phyloP scores from a whole-genome alignment of 2,113 vertebrate species.

The Benitochromis conjunctus region DNA sequence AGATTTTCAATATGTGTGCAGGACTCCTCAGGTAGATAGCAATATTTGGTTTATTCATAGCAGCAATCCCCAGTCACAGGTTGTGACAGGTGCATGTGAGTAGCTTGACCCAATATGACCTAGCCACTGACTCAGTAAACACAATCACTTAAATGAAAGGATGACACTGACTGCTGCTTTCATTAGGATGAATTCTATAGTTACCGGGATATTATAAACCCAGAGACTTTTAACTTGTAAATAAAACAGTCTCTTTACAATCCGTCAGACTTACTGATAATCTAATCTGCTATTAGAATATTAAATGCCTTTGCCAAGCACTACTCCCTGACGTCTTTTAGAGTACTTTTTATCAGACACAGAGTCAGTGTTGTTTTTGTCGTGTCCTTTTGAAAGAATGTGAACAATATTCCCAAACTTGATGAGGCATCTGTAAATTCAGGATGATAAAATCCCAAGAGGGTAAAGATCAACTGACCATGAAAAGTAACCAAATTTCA shows the following conservation, averaged over 20 bases:
- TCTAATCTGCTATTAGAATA: not conserved
- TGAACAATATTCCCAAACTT: not conserved
- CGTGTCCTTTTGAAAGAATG: not conserved
- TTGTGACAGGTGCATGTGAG: slow-evolving; percentile 18
- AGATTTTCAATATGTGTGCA: slow-evolving; percentile 20
- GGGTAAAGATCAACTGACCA: not conserved
- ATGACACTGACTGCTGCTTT: not conserved
- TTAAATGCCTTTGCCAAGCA: not conserved
- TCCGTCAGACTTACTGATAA: not conserved
- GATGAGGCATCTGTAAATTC: not conserved
- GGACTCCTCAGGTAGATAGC: not conserved
- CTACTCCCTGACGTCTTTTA: not conserved
- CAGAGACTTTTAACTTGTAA: not conserved
- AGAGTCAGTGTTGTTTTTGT: not conserved
- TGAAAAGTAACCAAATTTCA: not conserved
- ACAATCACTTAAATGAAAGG: not conserved
- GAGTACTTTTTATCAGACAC: not conserved
- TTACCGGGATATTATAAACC: not conserved
- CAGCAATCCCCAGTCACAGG: slow-evolving; percentile 14
- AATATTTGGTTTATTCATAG: slow-evolving; percentile 49
- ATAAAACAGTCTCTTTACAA: not conserved
- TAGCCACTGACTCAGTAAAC: not conserved
- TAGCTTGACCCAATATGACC: slow-evolving; percentile 37
- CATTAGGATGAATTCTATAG: not conserved
- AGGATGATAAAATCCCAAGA: not conserved